Evolutionary conservation across 2,797 vertebrate species (phyloP), one percentile per base, ranked within the genome.

Genomic region (Myotis planiceps): DNA sequence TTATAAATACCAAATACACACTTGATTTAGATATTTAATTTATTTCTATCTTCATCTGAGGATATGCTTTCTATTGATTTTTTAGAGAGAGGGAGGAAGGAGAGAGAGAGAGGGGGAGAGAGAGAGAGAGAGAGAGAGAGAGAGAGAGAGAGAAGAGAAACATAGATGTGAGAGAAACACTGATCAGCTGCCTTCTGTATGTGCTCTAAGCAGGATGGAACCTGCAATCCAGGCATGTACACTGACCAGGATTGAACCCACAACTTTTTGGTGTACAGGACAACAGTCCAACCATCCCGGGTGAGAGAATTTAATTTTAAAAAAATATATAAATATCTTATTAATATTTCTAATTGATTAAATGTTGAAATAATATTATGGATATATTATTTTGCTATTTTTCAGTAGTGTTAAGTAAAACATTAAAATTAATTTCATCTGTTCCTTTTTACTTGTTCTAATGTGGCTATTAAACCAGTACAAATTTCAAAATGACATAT

Each of bases 341-440:
- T 42, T 45, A 39, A 23, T 88, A 71, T 53, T 74, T 80, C 18
- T 68, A n/a, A 79, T 55, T 86, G 16, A 63, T 60, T 92, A 32
- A 34, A 25, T 85, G 32, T 55, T 90, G 23, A 65, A 37, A 88
- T 80, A 37, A 85, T 66, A 74, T 63, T 79, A 94, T 81, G 49
- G 6, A n/a, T 19, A 47, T 23, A 63, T 45, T 45, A 60, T 29
- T 60, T 60, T 29, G 58, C 58, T 60, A 14, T 29, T 60, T 60
- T 60, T 60, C 27, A 29, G 58, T 60, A 60, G 1, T 4, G 7
- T 71, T 81, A 78, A 90, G 32, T 72, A 74, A 94, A 82, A 29
- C 45, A 80, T 55, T 63, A 69, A 88, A 85, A n/a, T 51, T 23
- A 90, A 88, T 92, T 71, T 81, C 25, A 80, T 91, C 34, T 63